phyloP scores from a whole-genome alignment of 2,113 vertebrate genomes.

The Geococcyx californianus region DNA sequence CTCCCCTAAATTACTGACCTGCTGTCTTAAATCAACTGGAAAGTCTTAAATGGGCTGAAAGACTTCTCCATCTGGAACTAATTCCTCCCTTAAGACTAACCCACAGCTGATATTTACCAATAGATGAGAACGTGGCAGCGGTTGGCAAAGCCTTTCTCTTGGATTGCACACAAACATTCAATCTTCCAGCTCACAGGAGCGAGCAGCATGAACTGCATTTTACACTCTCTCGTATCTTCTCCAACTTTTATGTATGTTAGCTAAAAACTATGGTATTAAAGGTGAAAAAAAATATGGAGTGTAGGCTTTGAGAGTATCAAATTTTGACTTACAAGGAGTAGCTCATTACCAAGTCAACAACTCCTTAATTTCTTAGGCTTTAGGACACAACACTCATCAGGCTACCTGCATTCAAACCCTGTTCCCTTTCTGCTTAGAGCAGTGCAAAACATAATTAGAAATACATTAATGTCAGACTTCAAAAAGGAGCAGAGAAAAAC shows the following conservation, averaged over 20 bases:
- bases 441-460: background rate
- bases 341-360: background rate
- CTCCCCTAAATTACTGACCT: constrained; percentile 40
- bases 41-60: constrained; percentile 9
- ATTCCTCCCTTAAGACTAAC: constrained; percentile 29
- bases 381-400: background rate
- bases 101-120: constrained; percentile 62
- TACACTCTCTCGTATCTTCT: background rate
- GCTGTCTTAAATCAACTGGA: constrained; percentile 17
- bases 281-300: background rate
- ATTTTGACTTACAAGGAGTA: background rate
- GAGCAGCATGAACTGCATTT: background rate
- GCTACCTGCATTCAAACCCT: background rate
- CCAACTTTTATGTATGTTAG: background rate
- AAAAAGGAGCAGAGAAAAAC: background rate
- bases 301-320: background rate
- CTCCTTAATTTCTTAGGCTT: background rate
- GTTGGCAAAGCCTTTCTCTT: background rate
- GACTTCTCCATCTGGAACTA: constrained; percentile 50
- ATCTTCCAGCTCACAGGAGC: background rate
- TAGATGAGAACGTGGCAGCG: constrained; percentile 61
- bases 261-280: background rate
- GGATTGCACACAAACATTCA: background rate
- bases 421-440: background rate
- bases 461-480: background rate